Percentiles rank a stretch among this genome's conserved stretches.
These are phyloP conservation scores for Barypeithes pellucidus DNA, from an alignment of 2,888 invertebrate species.

Conservation along the genomic window DNA sequence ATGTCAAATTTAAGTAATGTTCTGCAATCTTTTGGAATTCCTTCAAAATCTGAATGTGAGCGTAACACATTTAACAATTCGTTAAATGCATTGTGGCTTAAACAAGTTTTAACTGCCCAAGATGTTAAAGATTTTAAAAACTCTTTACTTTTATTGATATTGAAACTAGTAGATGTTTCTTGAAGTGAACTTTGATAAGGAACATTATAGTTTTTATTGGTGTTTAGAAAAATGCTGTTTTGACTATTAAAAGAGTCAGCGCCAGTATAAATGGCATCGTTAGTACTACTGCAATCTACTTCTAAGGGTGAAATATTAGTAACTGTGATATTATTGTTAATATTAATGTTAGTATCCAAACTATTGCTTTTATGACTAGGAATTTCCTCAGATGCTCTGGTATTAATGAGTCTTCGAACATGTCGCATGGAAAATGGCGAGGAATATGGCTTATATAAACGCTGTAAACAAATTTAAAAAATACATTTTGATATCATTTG, in stretches of 20 bases:
- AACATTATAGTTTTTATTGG: neutral
- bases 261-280: neutral
- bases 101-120: conserved; percentile 4
- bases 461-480: too few relatives aligned
- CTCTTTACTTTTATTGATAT: neutral
- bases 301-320: neutral
- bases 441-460: too few relatives aligned
- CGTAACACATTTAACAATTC: conserved; percentile 6
- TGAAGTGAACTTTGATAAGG: too few relatives aligned
- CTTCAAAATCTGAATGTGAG: neutral
- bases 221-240: too few relatives aligned
- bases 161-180: too few relatives aligned
- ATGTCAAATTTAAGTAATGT: neutral
- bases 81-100: conserved; percentile 1
- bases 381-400: too few relatives aligned
- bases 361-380: too few relatives aligned
- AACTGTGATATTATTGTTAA: neutral
- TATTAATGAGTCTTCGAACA: too few relatives aligned
- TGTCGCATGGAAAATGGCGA: too few relatives aligned
- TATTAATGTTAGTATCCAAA: neutral
- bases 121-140: conserved; percentile 9
- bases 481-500: too few relatives aligned
- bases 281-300: neutral
- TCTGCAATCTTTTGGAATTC: neutral
- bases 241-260: neutral